phyloP scores from a whole-genome alignment of 2,797 vertebrate species.

The Dendrocincla tyrannina region DNA sequence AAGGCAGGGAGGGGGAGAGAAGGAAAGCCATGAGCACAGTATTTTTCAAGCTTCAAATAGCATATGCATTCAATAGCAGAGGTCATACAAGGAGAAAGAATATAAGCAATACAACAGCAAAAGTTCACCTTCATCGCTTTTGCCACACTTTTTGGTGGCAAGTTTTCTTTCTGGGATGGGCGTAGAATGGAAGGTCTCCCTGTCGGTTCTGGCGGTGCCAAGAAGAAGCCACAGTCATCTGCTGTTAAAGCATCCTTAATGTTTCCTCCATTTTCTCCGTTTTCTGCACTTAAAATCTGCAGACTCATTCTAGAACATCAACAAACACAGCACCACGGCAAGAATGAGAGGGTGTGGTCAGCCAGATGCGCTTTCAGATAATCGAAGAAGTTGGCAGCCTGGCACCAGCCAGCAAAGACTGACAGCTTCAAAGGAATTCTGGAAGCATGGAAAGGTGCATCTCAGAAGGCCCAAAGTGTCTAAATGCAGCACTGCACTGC shows the following conservation, averaged over 20 bases:
- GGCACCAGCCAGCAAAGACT: neutral
- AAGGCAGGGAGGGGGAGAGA: fast-evolving
- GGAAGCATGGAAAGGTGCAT: neutral
- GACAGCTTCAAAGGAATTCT: neutral
- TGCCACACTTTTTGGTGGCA: conserved; percentile 78
- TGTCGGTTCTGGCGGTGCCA: conserved; percentile 78
- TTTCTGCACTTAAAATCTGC: conserved; percentile 77
- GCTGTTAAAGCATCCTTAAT: conserved; percentile 56
- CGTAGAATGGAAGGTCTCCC: conserved; percentile 88
- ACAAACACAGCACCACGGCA: neutral
- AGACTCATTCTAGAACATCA: conserved; percentile 87
- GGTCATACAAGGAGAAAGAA: neutral
- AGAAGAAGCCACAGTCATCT: conserved; percentile 78
- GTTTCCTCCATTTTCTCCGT: conserved; percentile 77
- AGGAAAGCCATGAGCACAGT: neutral
- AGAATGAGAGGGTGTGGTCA: conserved; percentile 44
- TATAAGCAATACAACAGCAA: neutral
- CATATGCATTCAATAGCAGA: neutral
- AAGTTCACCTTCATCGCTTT: conserved; percentile 84
- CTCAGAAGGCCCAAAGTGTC: neutral
- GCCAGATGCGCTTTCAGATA: conserved; percentile 63
- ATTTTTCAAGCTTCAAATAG: neutral
- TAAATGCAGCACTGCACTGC: neutral
- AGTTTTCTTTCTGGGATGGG: conserved; percentile 88
- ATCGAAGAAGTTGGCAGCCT: neutral